Evolutionary conservation across 2,113 vertebrate species (phyloP).

Genomic region (Thalassoma bifasciatum): DNA sequence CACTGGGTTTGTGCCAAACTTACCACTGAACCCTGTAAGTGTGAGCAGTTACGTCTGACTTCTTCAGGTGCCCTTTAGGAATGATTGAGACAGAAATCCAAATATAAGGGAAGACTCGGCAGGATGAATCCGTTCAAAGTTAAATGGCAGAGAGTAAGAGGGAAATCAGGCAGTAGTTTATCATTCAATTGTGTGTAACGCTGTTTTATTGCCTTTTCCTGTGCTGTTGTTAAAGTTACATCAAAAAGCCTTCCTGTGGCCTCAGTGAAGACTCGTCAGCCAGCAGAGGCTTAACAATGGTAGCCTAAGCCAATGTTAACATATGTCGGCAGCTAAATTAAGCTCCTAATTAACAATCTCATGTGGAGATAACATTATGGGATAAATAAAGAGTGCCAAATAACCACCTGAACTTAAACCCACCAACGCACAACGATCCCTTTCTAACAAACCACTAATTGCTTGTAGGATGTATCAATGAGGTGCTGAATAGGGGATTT

Average conservation of each 20-base stretch:
- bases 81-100: background rate
- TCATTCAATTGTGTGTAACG: background rate
- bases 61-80: constrained; percentile 4
- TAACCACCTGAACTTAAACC: constrained; percentile 70
- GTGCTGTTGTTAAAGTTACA: constrained; percentile 53
- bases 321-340: constrained; percentile 84
- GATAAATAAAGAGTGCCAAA: constrained; percentile 79
- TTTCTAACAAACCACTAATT: constrained; percentile 41
- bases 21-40: constrained; percentile 34
- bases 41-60: constrained; percentile 4
- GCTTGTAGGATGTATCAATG: constrained; percentile 18
- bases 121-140: background rate
- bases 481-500: constrained; percentile 5
- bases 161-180: background rate
- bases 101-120: background rate
- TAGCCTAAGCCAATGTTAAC: constrained; percentile 80
- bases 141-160: background rate
- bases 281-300: constrained; percentile 71
- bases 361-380: constrained; percentile 81
- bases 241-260: constrained; percentile 67
- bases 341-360: constrained; percentile 83
- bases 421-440: constrained; percentile 44
- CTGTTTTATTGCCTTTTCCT: constrained; percentile 26
- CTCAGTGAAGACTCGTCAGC: constrained; percentile 67
- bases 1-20: constrained; percentile 46